A percentile compares a stretch with the other conserved stretches of the same genome.
Evolutionary conservation across 2,113 vertebrate genomes (phyloP).

Genomic region (Rhynchomys soricoides): DNA sequence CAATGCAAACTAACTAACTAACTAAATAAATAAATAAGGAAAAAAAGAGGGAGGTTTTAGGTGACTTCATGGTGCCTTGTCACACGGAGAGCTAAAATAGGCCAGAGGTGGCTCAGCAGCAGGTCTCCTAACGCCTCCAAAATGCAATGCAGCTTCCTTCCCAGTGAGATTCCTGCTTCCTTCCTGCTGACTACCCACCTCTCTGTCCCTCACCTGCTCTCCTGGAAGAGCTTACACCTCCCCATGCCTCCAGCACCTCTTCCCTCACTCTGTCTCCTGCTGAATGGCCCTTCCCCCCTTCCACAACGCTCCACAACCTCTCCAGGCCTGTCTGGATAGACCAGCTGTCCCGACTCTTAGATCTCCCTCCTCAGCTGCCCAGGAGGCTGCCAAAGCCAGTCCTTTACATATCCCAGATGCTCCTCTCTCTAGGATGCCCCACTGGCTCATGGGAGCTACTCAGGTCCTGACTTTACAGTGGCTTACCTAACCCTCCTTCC

Average conservation of each 20-base stretch:
- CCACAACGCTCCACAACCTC: not conserved
- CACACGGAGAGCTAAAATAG: slow-evolving; percentile 20
- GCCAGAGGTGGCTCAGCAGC: not conserved
- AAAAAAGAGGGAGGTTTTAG: slow-evolving; percentile 4
- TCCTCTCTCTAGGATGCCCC: not conserved
- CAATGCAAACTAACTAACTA: not conserved
- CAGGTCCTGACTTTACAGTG: not conserved
- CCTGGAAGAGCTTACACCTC: not conserved
- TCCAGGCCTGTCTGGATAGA: not conserved
- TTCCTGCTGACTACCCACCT: not conserved
- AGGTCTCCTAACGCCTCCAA: not conserved
- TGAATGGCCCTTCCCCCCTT: not conserved
- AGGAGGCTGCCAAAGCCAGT: not conserved
- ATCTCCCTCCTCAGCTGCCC: not conserved
- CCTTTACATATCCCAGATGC: not conserved
- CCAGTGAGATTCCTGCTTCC: not conserved
- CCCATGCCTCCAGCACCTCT: not conserved
- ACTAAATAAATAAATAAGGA: too few relatives aligned
- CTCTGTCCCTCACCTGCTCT: not conserved
- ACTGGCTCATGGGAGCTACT: not conserved
- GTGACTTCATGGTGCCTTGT: not conserved
- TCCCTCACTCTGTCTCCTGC: not conserved
- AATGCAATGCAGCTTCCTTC: not conserved
- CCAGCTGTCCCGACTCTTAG: rapidly evolving
- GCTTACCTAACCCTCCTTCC: not conserved